Evolutionary conservation across 2,888 invertebrate genomes (phyloP), one percentile per base, ranked within the genome.

Genomic region (Schrankia costaestrigalis): DNA sequence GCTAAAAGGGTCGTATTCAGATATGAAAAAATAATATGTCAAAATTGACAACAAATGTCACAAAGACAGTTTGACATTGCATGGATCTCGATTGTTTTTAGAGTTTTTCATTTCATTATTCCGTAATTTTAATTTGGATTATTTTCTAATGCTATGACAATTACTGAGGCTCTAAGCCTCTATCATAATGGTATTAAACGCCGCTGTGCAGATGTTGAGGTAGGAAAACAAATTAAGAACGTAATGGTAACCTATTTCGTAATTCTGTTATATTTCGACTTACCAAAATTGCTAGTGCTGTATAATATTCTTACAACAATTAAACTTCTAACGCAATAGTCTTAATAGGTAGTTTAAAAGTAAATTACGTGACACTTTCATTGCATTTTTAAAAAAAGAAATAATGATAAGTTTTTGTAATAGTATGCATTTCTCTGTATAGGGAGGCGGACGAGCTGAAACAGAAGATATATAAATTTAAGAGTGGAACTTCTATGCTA

Each of bases 391-490:
- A n/a, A n/a, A n/a, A n/a, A n/a, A n/a, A n/a, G n/a, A n/a, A n/a
- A n/a, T n/a, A n/a, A n/a, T n/a, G n/a, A n/a, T n/a, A n/a, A 14
- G 3, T 9, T 17, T 26, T 11, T 3, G 5, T 17, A 5, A 12
- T 11, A 12, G 13, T 11, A 22, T 23, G 31, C 17, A 9, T 27
- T 39, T 35, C 27, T 38, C 39, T 11, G 35, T 39, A 2, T 45
- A 94, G 94, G 71, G 92, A 93, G 89, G 93, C 93, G 54, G 93
- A 93, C 75, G 91, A 92, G 58, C 80, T 93, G 53, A 94, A 94
- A 75, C 90, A 90, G 59, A 92, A 91, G 67, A 90, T 93, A 50
- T 88, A 90, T 56, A 90, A 89, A 71, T 91, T 90, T 62, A 90
- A 90, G 71, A 92, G 91, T 80, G 80, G 82, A 36, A 78, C 77